A percentile compares a stretch with the other conserved stretches of the same genome.
phyloP scores from a whole-genome alignment of 2,888 invertebrate species.

The Diplolepis rosae region DNA sequence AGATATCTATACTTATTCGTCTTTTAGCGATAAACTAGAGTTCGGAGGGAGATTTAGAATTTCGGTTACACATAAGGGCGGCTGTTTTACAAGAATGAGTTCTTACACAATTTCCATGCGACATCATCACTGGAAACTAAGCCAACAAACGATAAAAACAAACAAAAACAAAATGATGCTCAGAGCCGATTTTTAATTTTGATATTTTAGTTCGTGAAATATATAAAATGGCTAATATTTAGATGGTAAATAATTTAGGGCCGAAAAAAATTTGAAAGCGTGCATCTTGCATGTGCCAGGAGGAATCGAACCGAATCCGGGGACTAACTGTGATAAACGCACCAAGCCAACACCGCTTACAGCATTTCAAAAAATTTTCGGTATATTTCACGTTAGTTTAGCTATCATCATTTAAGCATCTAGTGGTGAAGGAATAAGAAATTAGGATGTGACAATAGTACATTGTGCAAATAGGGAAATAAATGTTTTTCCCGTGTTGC shows the following conservation, averaged over 20 bases:
- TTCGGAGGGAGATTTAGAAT: background rate
- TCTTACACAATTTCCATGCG: background rate
- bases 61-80: background rate
- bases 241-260: too few relatives aligned
- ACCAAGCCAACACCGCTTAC: too few relatives aligned
- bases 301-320: background rate
- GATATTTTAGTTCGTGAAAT: too few relatives aligned
- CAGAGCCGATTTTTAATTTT: background rate
- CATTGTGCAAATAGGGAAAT: too few relatives aligned
- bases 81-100: background rate
- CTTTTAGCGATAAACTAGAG: background rate
- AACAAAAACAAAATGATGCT: slow-evolving; percentile 16
- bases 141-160: background rate
- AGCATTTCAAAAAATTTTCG: too few relatives aligned
- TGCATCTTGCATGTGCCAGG: background rate
- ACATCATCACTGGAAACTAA: background rate
- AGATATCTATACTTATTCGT: slow-evolving; percentile 11
- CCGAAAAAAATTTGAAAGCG: too few relatives aligned
- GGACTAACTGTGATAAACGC: too few relatives aligned
- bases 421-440: too few relatives aligned
- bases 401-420: background rate
- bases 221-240: too few relatives aligned
- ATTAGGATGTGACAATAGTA: too few relatives aligned
- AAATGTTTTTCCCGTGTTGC: too few relatives aligned
- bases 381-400: too few relatives aligned